A percentile compares a stretch with the other conserved stretches of the same genome.
These are phyloP conservation scores for Lucinisca nassula DNA, from an alignment of 2,888 invertebrate species.

Conservation along the genomic window DNA sequence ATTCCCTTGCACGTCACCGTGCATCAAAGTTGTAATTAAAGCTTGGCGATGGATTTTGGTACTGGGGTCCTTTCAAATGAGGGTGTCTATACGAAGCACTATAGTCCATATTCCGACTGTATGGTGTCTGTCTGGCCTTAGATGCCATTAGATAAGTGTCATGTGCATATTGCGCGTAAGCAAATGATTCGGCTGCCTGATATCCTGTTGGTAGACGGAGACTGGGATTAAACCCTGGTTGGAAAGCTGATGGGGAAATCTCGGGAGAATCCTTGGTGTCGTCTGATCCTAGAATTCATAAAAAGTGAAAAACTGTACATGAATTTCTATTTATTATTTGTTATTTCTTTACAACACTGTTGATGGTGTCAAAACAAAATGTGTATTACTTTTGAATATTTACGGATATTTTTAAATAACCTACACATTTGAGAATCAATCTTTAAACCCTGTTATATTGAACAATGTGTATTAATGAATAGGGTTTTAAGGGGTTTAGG, in stretches of 20 bases:
- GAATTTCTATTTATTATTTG: too few species aligned
- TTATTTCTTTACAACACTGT: too few species aligned
- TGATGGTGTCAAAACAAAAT: too few species aligned
- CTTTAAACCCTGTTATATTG: too few species aligned
- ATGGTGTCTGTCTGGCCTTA: constrained; percentile 82
- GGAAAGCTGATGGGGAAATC: constrained; percentile 61
- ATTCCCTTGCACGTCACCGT: constrained; percentile 48
- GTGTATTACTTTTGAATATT: too few species aligned
- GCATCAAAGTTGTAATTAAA: constrained; percentile 66
- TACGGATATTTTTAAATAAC: too few species aligned
- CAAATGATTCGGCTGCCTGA: constrained; percentile 76
- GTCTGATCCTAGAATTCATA: constrained; percentile 51
- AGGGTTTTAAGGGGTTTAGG: too few species aligned
- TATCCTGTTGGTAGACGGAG: constrained; percentile 74
- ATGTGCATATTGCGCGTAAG: constrained; percentile 80
- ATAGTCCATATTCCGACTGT: constrained; percentile 84
- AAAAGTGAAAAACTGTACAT: too few species aligned
- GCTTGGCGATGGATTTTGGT: constrained; percentile 58
- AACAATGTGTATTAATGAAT: too few species aligned
- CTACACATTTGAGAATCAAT: too few species aligned
- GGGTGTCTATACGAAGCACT: constrained; percentile 80
- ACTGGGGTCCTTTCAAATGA: constrained; percentile 83
- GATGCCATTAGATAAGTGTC: constrained; percentile 82
- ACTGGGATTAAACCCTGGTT: constrained; percentile 68
- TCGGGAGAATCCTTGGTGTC: constrained; percentile 63